A percentile compares a stretch with the other conserved stretches of the same genome.
phyloP scores from a whole-genome alignment of 2,797 vertebrate genomes.

The Heliangelus exortis region DNA sequence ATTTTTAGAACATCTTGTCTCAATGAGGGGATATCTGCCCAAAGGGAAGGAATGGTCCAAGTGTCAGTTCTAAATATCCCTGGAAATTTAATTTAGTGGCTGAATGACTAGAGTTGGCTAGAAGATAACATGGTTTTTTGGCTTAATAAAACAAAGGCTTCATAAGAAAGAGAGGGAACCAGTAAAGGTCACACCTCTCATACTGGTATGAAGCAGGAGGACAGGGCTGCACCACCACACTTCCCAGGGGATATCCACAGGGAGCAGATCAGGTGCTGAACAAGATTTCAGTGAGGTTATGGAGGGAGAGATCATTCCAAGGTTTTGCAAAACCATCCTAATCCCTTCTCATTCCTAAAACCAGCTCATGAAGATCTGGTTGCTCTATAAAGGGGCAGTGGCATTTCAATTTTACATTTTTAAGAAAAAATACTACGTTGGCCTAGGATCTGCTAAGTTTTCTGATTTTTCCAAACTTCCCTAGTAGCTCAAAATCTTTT shows the following conservation, averaged over 20 bases:
- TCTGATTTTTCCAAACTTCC: neutral
- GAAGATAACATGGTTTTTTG: neutral
- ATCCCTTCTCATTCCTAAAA: too few species aligned
- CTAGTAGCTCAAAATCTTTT: neutral
- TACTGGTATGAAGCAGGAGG: neutral
- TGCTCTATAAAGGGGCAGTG: neutral
- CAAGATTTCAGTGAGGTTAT: neutral
- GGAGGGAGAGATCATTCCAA: too few species aligned
- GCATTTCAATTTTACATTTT: neutral
- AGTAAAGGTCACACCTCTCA: neutral
- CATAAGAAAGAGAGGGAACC: neutral
- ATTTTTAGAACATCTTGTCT: neutral
- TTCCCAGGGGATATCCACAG: neutral
- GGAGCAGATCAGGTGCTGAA: neutral
- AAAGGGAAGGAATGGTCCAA: neutral
- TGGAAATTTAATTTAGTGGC: neutral
- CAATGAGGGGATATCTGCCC: neutral
- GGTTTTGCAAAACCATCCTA: neutral
- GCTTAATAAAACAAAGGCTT: neutral
- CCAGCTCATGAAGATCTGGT: neutral
- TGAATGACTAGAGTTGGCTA: neutral
- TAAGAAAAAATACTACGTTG: neutral
- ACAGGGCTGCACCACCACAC: neutral
- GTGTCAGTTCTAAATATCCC: neutral
- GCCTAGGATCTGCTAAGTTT: neutral